Conservation (phyloP, 2,797 vertebrate species). For the Dendrocincla tyrannina region DNA sequence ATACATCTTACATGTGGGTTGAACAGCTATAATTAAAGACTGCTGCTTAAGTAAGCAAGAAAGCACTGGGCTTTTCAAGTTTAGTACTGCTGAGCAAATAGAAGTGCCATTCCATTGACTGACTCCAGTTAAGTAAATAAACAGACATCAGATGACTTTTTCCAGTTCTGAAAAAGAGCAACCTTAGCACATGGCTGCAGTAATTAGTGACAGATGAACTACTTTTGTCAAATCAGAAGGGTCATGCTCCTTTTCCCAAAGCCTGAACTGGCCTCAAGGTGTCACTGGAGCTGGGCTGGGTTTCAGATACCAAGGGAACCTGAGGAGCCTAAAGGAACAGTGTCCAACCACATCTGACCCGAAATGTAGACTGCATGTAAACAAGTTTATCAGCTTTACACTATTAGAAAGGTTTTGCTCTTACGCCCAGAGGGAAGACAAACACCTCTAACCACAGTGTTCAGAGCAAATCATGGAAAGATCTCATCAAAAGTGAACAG, state of each 20-base stretch:
- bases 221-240: not conserved
- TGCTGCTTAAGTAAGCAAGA: not conserved
- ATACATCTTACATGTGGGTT: not conserved
- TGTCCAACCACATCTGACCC: not conserved
- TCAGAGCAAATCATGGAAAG: not conserved
- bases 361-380: not conserved
- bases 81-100: not conserved
- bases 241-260: not conserved
- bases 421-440: not conserved
- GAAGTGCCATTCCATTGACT: not conserved
- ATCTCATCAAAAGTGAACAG: not conserved
- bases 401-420: not conserved
- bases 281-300: not conserved
- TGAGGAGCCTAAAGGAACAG: not conserved
- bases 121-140: not conserved
- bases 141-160: not conserved
- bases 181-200: not conserved
- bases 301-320: not conserved
- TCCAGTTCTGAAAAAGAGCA: not conserved
- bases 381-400: not conserved
- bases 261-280: not conserved
- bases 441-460: not conserved
- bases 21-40: not conserved
- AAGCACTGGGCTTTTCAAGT: not conserved
- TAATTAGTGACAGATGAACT: not conserved